These are phyloP conservation scores for Melanargia galathea DNA, from an alignment of 2,888 invertebrate species.

Conservation along the genomic window DNA sequence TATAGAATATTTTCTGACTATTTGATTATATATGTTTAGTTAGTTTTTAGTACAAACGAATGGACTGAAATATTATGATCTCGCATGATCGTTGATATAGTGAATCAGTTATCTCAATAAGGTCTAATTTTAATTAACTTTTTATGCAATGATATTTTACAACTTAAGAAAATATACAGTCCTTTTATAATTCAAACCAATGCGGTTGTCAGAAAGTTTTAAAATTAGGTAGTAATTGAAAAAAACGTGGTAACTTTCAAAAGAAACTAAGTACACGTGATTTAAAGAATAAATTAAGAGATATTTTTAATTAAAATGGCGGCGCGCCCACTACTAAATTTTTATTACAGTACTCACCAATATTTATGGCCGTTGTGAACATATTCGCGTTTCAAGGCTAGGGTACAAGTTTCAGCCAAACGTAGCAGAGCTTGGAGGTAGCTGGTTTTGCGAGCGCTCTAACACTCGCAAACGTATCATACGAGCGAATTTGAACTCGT, in stretches of 20 bases:
- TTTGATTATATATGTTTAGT: no score
- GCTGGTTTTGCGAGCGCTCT: no score
- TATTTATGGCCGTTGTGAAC: no score
- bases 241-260: conserved; percentile 7
- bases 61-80: no score
- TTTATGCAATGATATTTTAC: not conserved
- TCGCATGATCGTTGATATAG: no score
- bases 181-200: not conserved
- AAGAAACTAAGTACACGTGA: conserved; percentile 4
- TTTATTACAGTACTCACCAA: no score
- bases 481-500: no score
- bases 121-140: not conserved
- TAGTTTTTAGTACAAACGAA: not conserved
- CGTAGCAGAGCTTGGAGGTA: no score
- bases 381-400: no score
- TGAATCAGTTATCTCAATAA: not conserved
- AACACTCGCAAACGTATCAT: no score
- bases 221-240: not conserved
- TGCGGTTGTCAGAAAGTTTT: not conserved
- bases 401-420: no score
- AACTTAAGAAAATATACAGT: not conserved
- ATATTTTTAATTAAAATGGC: not conserved
- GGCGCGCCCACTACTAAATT: not conserved
- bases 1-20: no score
- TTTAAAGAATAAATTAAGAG: not conserved